Evolutionary conservation across 2,888 invertebrate genomes (phyloP), one percentile per base, ranked within the genome.

Genomic region (Orchesella flavescens): DNA sequence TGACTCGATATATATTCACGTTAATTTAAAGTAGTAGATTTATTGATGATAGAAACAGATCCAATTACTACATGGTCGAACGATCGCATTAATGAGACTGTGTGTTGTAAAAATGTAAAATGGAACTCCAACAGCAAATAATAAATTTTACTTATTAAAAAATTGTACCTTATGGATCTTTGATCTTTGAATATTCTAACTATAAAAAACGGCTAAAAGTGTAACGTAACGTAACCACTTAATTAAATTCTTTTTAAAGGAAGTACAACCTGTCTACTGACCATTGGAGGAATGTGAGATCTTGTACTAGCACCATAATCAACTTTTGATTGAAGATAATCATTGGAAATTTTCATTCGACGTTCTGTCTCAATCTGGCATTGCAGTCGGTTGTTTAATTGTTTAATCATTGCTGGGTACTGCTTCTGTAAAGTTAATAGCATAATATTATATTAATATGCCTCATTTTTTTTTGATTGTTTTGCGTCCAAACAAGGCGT

Each of bases 241-340:
- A 73, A 34, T 34, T 34, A 34, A 34, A 34, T 34, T 34, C 34
- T 34, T 34, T 34, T 2, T 34, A 34, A 34, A 4, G 34, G 34
- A 34, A 34, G 34, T 34, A 34, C 34, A 34, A 34, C 34, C 7
- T 34, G 34, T 34, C 34, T 34, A 7, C 3, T 34, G 34, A 34
- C 34, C 34, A 34, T 7, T 43, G 66, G 66, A 44, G 63, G 34
- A 5, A 57, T 9, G 17, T 10, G 21, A 57, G 17, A 17, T 57
- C 17, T 34, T 34, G 17, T 9, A 57, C n/a, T 57, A 57, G 17
- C 2, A 34, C 79, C 72, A n/a, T 72, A 79, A 15, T 79, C 79
- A 55, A 79, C 72, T 72, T 72, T 79, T 19, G 69, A 21, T 24
- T 34, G 71, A 5, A 65, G 10, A 19, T 79, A 79, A 4, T 79